Base-by-base conservation (phyloP, 1,140 invertebrate species). In the Papilio polytes region DNA sequence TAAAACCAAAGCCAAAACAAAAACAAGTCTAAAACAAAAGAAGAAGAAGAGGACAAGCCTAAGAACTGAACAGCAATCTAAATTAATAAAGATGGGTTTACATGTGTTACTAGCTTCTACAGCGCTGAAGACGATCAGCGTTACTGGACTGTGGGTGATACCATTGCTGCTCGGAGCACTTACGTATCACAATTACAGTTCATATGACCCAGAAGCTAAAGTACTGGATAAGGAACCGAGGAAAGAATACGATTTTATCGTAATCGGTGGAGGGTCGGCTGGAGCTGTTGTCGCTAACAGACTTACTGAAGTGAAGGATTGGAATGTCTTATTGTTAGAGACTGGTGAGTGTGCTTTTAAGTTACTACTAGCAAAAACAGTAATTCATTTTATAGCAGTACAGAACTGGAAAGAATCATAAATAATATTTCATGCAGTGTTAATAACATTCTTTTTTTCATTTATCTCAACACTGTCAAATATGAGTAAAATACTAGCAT, bases 221-320 rank as follows among this genome's bases (percentile, higher is more conserved):
- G 95, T 95, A 15, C 80, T 87, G n/a, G 94, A 95, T 80, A 91
- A 87, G 78, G 94, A 92, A 81, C 95, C 92, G 20, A 88, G 96
- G 70, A 93, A 92, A 0, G 97, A 98, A 84, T 98, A 98, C 88
- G 98, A 98, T 88, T 98, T 98, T 86, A 96, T 98, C 1, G 96
- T 98, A 44, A 96, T 99, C 15, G 99, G 99, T 3, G 98, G 97
- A 2, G 99, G 99, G 2, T 98, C 98, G 0, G 98, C 98, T 0
- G 98, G 99, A 0, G 98, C 98, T 0, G 99, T 99, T 6, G 96
- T 99, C 1, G 98, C 99, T 0, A 99, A 97, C 87, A 96, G 99
- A 13, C 94, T 99, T 36, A 98, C 98, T 0, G 99, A 99, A 90
- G 93, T 98, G 15, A 92, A 96, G 8, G 95, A 97, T 70, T 98